Conservation (phyloP, 2,888 invertebrate genomes). For the Thymelicus sylvestris region DNA sequence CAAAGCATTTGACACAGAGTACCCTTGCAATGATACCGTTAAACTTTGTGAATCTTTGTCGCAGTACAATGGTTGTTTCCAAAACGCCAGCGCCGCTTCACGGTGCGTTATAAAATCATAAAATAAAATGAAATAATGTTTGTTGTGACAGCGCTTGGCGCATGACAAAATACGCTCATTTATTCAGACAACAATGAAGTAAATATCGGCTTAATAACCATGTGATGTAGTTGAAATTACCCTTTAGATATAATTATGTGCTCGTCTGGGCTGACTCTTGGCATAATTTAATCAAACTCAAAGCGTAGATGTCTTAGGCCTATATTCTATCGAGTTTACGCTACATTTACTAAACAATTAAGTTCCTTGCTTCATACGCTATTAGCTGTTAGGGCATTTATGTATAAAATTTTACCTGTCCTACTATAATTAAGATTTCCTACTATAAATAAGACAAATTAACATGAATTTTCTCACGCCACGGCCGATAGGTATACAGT, state of each 20-base stretch:
- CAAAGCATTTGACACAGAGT: constrained; percentile 54
- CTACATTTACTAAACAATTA: too few species aligned
- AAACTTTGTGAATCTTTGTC: constrained; percentile 63
- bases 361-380: too few species aligned
- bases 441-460: too few species aligned
- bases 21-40: constrained; percentile 53
- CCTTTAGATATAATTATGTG: constrained; percentile 62
- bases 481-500: too few species aligned
- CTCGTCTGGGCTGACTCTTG: constrained; percentile 47
- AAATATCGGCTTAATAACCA: constrained; percentile 76
- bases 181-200: constrained; percentile 79
- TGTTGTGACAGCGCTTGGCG: constrained; percentile 81
- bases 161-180: constrained; percentile 78
- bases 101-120: constrained; percentile 76
- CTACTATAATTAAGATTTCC: too few species aligned
- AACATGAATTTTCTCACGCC: too few species aligned
- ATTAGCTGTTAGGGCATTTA: too few species aligned
- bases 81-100: constrained; percentile 72
- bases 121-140: constrained; percentile 80
- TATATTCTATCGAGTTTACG: too few species aligned
- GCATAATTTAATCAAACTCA: constrained; percentile 16
- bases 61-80: constrained; percentile 67
- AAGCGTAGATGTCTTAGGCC: too few species aligned
- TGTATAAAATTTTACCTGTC: too few species aligned
- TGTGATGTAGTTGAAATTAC: constrained; percentile 70